These are phyloP conservation scores for Papilio machaon DNA, from an alignment of 1,140 invertebrate species.

Conservation along the genomic window DNA sequence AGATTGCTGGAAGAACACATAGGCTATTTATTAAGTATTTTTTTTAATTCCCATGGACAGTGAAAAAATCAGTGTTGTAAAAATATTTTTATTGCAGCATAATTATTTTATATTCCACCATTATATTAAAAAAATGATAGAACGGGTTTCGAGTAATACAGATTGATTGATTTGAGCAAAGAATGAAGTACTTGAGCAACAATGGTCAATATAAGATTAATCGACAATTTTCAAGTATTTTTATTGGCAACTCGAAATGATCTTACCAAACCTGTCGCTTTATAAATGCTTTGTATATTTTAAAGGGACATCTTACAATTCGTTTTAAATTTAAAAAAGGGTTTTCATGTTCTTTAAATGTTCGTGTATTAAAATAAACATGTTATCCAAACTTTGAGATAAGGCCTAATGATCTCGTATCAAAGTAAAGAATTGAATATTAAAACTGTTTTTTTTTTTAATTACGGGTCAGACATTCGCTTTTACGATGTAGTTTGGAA, in stretches of 20 bases:
- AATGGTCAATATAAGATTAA: neutral
- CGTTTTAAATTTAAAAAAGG: neutral
- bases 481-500: neutral
- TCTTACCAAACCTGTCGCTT: neutral
- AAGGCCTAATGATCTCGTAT: slow-evolving; percentile 6
- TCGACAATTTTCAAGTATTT: neutral
- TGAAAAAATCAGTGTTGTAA: too few species aligned
- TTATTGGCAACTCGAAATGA: neutral
- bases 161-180: neutral
- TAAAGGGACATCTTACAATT: neutral
- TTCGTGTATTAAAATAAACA: neutral
- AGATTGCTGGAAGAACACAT: too few species aligned
- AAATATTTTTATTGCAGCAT: too few species aligned
- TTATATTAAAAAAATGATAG: too few species aligned
- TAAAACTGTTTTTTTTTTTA: neutral
- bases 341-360: slow-evolving; percentile 10
- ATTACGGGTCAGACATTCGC: neutral
- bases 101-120: too few species aligned
- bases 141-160: too few species aligned
- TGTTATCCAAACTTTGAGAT: neutral
- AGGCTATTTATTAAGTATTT: too few species aligned
- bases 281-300: slow-evolving; percentile 4
- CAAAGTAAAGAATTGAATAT: neutral
- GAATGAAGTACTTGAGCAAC: neutral
- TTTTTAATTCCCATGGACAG: too few species aligned